phyloP scores from a whole-genome alignment of 30 jellyfish, hydroid and myxozoan species.

The Calvadosia cruxmelitensis region DNA sequence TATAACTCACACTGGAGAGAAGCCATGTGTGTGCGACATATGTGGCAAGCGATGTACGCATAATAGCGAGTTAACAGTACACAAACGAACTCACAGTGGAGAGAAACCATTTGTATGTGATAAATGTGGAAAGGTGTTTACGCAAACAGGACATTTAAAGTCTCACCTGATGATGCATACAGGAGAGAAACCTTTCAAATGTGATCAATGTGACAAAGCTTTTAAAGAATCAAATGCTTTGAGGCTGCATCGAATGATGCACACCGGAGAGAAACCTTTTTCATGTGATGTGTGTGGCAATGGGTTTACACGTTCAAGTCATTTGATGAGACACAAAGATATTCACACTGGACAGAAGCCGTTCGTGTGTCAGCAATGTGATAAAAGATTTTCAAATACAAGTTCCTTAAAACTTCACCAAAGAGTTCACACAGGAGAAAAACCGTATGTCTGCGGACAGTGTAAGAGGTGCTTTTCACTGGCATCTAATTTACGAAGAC shows the following conservation, averaged over 20 bases:
- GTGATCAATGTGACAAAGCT: constrained; percentile 9
- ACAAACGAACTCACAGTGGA: constrained; percentile 10
- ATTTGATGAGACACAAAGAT: constrained; percentile 4
- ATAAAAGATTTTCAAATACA: constrained; percentile 10
- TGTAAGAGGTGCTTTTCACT: too few relatives aligned
- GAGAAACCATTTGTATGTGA: constrained; percentile 9
- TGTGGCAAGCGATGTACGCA: too few relatives aligned
- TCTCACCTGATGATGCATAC: neutral
- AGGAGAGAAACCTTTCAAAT: constrained; percentile 7
- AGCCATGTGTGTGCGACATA: too few relatives aligned
- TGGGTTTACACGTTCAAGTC: constrained; percentile 4
- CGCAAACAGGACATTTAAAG: neutral
- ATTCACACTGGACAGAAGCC: constrained; percentile 19
- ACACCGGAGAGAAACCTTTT: constrained; percentile 18
- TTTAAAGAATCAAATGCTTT: constrained; percentile 1
- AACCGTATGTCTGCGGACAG: too few relatives aligned
- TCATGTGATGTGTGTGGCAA: constrained; percentile 19
- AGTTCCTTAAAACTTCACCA: constrained; percentile 2
- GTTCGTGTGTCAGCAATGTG: constrained; percentile 18
- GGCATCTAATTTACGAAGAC: too few relatives aligned
- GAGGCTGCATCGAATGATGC: neutral
- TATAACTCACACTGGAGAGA: too few relatives aligned
- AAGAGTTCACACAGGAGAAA: too few relatives aligned
- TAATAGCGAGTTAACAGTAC: too few relatives aligned
- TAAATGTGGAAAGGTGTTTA: constrained; percentile 8